These are phyloP conservation scores for Fopius arisanus DNA, from an alignment of 1,140 invertebrate species.

Conservation along the genomic window DNA sequence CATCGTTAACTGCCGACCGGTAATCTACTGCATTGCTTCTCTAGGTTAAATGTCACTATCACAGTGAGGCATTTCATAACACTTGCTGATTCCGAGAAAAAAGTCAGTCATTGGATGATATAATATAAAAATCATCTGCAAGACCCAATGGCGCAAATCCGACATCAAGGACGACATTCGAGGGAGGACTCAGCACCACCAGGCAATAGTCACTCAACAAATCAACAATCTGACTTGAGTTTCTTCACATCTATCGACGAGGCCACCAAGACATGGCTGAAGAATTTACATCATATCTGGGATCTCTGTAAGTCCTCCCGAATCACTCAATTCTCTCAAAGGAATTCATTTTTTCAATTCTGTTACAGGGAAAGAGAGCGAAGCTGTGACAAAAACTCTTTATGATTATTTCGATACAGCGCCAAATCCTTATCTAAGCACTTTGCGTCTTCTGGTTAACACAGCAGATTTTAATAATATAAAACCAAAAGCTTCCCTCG, in stretches of 20 bases:
- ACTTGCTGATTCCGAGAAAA: background rate
- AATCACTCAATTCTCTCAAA: no score
- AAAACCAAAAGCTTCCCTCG: conserved; percentile 66
- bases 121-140: background rate
- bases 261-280: conserved; percentile 50
- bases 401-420: conserved; percentile 62
- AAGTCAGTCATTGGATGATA: background rate
- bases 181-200: background rate
- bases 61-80: background rate
- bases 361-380: conserved; percentile 66
- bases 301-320: conserved; percentile 44
- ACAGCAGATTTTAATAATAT: conserved; percentile 66
- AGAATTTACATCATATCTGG: conserved; percentile 50
- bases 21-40: background rate
- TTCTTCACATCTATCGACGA: conserved; percentile 47
- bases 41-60: background rate
- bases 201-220: background rate
- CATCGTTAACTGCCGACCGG: background rate
- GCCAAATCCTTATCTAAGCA: conserved; percentile 67
- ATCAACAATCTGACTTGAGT: background rate
- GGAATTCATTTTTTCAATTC: background rate
- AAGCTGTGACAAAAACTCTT: conserved; percentile 63
- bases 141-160: background rate
- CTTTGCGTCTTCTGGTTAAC: conserved; percentile 67
- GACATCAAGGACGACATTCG: background rate